Base-by-base conservation (phyloP, 2,113 vertebrate species). In the Dipodomys stephensi region DNA sequence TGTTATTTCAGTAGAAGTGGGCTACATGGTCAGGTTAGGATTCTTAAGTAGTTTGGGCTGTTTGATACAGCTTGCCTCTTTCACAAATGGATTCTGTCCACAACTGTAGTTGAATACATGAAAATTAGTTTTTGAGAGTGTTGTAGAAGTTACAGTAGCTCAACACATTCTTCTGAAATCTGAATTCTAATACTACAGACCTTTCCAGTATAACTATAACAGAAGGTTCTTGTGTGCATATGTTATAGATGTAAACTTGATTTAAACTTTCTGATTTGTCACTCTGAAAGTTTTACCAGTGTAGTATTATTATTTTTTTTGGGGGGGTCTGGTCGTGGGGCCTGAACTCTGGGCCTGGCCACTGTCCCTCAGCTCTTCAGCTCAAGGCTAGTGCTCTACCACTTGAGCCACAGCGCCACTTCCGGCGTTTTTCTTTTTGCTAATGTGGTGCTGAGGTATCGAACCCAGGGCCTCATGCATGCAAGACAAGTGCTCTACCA, bases 231-330 rank as follows among this genome's bases (percentile, higher is more conserved):
- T 57, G 7, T 81, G 20, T 46, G 10, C 67, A 39, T 71, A 13
- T 71, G 6, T 32, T 69, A 69, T 13, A 69, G 30, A 69, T 71
- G 69, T 88, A 22, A 78, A 46, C 83, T 88, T 85, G 57, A 81
- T 80, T 94, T 65, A 91, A 72, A 88, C 25, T 82, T 90, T 87
- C 7, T 22, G 62, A 27, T 74, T 68, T 1, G 32, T 62, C 87
- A 71, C 13, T 16, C 79, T 49, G 87, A 74, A 35, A 92, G 35
- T n/a, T 81, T 25, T 74, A 53, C 77, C 23, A 49, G 8, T 83
- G 2, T n/a, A 73, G 35, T 35, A 35, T 35, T 35, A 35, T 62
- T 9, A 46, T 64, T 6, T 9, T 87, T 39, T 39, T 39, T 39
- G 35, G 35, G 35, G 35, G 35, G 35, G 35, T 39, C 35, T 3